A percentile compares a stretch with the other conserved stretches of the same genome.
phyloP scores from a whole-genome alignment of 2,888 invertebrate species.

The Microctonus brassicae region DNA sequence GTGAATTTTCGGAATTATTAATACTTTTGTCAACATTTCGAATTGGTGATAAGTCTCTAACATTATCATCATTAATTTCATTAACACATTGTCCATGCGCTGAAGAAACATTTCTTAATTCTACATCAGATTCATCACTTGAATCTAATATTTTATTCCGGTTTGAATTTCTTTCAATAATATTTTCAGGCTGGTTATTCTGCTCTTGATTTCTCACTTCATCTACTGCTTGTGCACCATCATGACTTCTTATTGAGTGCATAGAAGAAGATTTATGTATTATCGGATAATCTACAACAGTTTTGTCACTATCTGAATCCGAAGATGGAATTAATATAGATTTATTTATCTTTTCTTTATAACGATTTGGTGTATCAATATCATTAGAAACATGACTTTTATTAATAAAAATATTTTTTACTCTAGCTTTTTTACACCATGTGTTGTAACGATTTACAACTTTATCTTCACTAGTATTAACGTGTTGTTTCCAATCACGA shows the following conservation, averaged over 20 bases:
- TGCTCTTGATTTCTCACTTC: not conserved
- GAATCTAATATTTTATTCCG: not conserved
- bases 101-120: too few relatives aligned
- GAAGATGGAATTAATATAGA: not conserved
- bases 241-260: not conserved
- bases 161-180: not conserved
- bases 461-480: slow-evolving; percentile 41
- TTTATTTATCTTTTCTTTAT: not conserved
- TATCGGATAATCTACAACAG: slow-evolving; percentile 11
- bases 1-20: not conserved
- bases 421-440: slow-evolving; percentile 46
- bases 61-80: too few relatives aligned
- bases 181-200: not conserved
- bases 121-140: too few relatives aligned
- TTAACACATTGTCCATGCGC: not conserved
- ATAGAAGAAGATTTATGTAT: not conserved
- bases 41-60: not conserved
- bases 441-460: slow-evolving; percentile 44
- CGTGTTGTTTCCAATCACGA: slow-evolving; percentile 31
- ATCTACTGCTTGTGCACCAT: not conserved
- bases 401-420: slow-evolving; percentile 27
- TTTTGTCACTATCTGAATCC: slow-evolving; percentile 8
- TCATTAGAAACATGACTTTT: not conserved
- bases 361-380: not conserved
- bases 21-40: not conserved